Percentiles rank a stretch among this genome's conserved stretches.
Evolutionary conservation across 2,888 invertebrate species (phyloP).

Genomic region (Cheilosia variabilis): DNA sequence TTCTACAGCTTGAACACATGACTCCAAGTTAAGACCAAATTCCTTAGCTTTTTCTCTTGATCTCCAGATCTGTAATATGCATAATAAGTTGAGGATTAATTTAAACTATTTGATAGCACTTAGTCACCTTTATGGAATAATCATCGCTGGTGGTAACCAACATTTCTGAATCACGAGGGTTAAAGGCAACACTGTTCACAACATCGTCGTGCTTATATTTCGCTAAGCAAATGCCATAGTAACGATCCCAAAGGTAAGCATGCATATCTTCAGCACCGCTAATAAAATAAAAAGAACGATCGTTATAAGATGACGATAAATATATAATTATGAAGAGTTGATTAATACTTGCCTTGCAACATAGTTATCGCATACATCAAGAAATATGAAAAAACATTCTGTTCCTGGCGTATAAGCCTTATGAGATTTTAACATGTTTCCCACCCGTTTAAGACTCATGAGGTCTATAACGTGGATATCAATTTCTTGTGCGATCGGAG

Average conservation of each 20-base stretch:
- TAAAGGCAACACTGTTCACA: conserved; percentile 94
- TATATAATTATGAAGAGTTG: not conserved
- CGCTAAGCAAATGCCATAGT: conserved; percentile 90
- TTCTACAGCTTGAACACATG: conserved; percentile 36
- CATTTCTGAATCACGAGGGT: conserved; percentile 91
- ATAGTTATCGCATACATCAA: conserved; percentile 92
- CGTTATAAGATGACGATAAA: not conserved
- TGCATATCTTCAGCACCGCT: conserved; percentile 93
- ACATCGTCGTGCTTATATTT: conserved; percentile 91
- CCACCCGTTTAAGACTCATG: conserved; percentile 89
- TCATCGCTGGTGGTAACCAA: conserved; percentile 93
- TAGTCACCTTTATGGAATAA: conserved; percentile 87
- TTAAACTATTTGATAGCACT: conserved; percentile 85
- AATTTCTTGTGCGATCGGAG: conserved; percentile 93
- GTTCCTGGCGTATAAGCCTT: conserved; percentile 93
- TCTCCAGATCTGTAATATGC: conserved; percentile 79
- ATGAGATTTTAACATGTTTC: conserved; percentile 90
- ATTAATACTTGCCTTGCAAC: conserved; percentile 88
- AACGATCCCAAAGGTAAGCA: conserved; percentile 93
- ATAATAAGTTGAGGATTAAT: too few species aligned
- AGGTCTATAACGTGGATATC: conserved; percentile 94
- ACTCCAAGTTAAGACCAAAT: conserved; percentile 35
- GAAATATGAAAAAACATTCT: conserved; percentile 93
- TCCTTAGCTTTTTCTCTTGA: conserved; percentile 79
- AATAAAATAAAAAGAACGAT: conserved; percentile 77